These are phyloP conservation scores for Drosophila navojoa DNA, from an alignment of 1,140 invertebrate genomes.

Conservation along the genomic window DNA sequence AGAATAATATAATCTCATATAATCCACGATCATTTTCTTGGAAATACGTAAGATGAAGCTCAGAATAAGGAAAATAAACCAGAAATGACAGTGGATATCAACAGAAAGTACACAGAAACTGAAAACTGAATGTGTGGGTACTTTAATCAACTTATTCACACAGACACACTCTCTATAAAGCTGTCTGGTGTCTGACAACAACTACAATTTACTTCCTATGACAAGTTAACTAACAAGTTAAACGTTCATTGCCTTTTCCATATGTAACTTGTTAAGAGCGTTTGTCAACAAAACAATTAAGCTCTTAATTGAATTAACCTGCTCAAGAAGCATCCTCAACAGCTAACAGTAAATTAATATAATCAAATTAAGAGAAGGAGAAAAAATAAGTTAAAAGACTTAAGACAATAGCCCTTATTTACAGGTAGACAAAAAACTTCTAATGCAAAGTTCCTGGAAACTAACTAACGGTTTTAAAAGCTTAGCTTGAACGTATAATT, in stretches of 20 bases:
- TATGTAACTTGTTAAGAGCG: not conserved
- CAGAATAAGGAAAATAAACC: not conserved
- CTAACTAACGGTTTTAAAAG: too few relatives aligned
- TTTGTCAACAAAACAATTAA: constrained; percentile 67
- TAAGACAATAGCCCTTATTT: too few relatives aligned
- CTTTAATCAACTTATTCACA: not conserved
- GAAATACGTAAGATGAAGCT: not conserved
- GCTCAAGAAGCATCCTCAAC: too few relatives aligned
- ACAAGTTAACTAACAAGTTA: constrained; percentile 2
- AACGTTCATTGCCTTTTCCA: constrained; percentile 50
- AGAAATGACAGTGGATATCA: not conserved
- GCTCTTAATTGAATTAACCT: constrained; percentile 60
- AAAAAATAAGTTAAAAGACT: too few relatives aligned
- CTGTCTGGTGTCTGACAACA: not conserved
- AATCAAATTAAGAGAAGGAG: too few relatives aligned
- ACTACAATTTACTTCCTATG: constrained; percentile 8
- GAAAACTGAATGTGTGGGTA: not conserved
- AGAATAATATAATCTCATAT: not conserved
- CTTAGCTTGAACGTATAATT: too few relatives aligned
- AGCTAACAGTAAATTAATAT: too few relatives aligned
- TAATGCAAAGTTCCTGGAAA: too few relatives aligned
- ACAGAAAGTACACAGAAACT: not conserved
- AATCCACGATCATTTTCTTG: not conserved
- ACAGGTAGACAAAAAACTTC: too few relatives aligned
- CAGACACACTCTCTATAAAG: not conserved